A percentile compares a stretch with the other conserved stretches of the same genome.
Evolutionary conservation across 2,113 vertebrate genomes (phyloP).

Genomic region (Sprattus sprattus): DNA sequence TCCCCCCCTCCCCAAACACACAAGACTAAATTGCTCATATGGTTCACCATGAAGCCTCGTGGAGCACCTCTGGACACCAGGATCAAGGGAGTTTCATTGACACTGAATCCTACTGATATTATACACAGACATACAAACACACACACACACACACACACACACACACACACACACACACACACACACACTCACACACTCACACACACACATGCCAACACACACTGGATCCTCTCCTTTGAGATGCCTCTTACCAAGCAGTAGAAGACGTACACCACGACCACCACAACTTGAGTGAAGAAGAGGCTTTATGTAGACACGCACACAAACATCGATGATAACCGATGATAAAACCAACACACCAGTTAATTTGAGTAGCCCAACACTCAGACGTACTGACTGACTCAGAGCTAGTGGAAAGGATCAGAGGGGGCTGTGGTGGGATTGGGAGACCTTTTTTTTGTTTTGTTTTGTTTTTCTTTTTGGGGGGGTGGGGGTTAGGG

Average conservation of each 20-base stretch:
- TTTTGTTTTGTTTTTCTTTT: slow-evolving; percentile 46
- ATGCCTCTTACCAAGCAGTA: not conserved
- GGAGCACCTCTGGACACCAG: not conserved
- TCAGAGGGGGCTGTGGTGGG: slow-evolving; percentile 37
- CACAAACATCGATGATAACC: not conserved
- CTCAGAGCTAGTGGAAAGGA: not conserved
- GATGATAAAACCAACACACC: not conserved
- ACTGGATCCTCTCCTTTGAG: not conserved
- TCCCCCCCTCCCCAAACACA: not conserved
- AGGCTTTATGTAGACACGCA: not conserved
- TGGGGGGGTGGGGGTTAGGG: slow-evolving; percentile 29
- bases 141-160: slow-evolving; percentile 13
- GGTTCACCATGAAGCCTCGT: not conserved
- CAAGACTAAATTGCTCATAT: not conserved
- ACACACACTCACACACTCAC: slow-evolving; percentile 28
- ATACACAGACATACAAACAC: slow-evolving; percentile 23
- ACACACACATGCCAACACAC: not conserved
- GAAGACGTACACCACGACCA: not conserved
- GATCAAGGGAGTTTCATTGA: not conserved
- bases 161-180: slow-evolving; percentile 24
- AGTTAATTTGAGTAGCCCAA: not conserved
- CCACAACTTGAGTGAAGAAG: not conserved
- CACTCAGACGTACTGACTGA: not conserved
- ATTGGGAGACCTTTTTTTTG: slow-evolving; percentile 34
- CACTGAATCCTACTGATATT: not conserved